Evolutionary conservation across 2,888 invertebrate species (phyloP).

Genomic region (Polymixis lichenea): DNA sequence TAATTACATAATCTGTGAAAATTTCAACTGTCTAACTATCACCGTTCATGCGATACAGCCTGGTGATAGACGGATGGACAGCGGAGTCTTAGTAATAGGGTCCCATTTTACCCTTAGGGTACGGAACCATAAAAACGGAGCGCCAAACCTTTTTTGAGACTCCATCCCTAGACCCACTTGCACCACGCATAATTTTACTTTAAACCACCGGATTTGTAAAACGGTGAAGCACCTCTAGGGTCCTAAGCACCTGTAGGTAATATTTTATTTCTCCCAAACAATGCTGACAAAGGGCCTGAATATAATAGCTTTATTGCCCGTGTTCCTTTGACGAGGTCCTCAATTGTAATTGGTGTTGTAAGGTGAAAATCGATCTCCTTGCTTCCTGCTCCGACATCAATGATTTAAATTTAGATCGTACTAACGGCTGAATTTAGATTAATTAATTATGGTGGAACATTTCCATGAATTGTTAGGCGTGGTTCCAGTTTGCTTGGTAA

Average conservation of each 20-base stretch:
- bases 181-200: background rate
- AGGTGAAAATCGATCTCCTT: slow-evolving; percentile 46
- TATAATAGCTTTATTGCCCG: slow-evolving; percentile 52
- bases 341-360: slow-evolving; percentile 51
- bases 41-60: too few species aligned
- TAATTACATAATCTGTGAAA: too few species aligned
- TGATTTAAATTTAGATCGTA: slow-evolving; percentile 27
- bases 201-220: background rate
- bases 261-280: slow-evolving; percentile 52
- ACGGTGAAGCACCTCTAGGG: background rate
- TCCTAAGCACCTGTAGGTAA: slow-evolving; percentile 12
- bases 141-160: background rate
- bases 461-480: background rate
- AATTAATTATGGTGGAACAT: slow-evolving; percentile 30
- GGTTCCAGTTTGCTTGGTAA: background rate
- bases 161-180: too few species aligned
- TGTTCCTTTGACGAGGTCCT: slow-evolving; percentile 36
- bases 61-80: too few species aligned
- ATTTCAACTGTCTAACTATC: too few species aligned
- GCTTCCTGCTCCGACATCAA: slow-evolving; percentile 30
- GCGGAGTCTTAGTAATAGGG: too few species aligned
- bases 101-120: too few species aligned
- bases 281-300: slow-evolving; percentile 36
- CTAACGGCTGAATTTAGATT: slow-evolving; percentile 29
- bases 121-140: too few species aligned